Evolutionary conservation across 2,888 invertebrate genomes (phyloP), one percentile per base, ranked within the genome.

Genomic region (Ditula angustiorana): DNA sequence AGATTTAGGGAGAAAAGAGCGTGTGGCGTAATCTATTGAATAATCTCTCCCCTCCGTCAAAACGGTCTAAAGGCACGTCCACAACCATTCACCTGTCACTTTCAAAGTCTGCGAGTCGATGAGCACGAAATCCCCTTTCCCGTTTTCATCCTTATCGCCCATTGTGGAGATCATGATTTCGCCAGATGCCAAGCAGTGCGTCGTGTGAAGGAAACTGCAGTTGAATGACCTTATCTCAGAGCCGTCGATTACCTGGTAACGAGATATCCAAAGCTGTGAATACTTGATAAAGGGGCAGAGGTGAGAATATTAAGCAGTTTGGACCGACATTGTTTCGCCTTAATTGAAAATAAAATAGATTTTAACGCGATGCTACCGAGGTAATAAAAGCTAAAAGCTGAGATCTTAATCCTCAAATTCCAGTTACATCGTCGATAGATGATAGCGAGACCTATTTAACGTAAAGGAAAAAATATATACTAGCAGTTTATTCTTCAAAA

Each of bases 101-200:
- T 95, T 91, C 79, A 98, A 96, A 61, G 95, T 95, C 76, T 96
- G 94, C 16, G 96, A 95, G 88, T 99, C 98, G 72, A 99, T 94
- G 68, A 98, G 93, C 58, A 99, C 90, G 80, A 98, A 99, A 71
- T 98, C 97, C 41, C 98, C 97, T 85, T 96, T 95, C 13, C 94
- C 96, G 75, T 97, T 95, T 60, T 96, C 98, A n/a, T 97, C 90
- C 28, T 94, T 94, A 88, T 98, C 97, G 11, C 99, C 99, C 95
- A 99, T 95, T 10, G 96, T 96, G 5, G 98, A 98, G 78, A 99
- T 98, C 96, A 99, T 97, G 68, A 99, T 95, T 79, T 98, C 96
- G 0, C 99, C 99, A 72, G 95, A 95, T 16, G 98, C 97, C 70
- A 99, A 92, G 85, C 99, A 99, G 86, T 99, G 99, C 2, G 97